Conservation (phyloP, 2,797 vertebrate genomes). For the Craterocephalus amniculus region DNA sequence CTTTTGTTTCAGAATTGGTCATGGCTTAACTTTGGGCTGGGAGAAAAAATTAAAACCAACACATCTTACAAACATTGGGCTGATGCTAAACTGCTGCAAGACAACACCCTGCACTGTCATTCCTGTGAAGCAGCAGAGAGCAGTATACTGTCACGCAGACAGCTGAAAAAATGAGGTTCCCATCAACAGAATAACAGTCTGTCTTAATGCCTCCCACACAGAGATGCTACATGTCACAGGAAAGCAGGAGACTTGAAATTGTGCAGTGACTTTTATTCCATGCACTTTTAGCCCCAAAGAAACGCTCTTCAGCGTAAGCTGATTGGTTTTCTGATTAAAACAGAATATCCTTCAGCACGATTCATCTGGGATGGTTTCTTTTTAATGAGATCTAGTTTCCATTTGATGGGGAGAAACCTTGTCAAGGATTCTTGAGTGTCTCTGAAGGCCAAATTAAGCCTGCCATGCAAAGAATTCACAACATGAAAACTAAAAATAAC, state of each 20-base stretch:
- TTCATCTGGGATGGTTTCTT: not conserved
- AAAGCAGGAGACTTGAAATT: not conserved
- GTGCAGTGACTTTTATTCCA: not conserved
- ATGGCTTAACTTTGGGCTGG: not conserved
- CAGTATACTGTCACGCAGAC: conserved; percentile 20
- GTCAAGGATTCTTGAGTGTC: conserved; percentile 3
- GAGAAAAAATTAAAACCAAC: not conserved
- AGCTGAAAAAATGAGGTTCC: conserved; percentile 26
- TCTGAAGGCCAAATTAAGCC: not conserved
- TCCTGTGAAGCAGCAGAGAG: conserved; percentile 28
- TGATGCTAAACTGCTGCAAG: conserved; percentile 36
- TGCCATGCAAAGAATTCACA: conserved; percentile 1
- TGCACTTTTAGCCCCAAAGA: not conserved
- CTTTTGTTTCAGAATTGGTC: conserved; percentile 21
- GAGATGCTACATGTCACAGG: not conserved
- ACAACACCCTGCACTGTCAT: conserved; percentile 50
- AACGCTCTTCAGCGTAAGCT: not conserved
- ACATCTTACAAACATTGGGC: not conserved
- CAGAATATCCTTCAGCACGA: not conserved
- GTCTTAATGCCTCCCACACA: conserved; percentile 14
- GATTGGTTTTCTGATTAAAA: conserved; percentile 16
- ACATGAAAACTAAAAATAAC: not conserved
- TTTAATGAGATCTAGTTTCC: conserved; percentile 15
- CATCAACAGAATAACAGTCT: conserved; percentile 21
- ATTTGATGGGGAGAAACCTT: conserved; percentile 13